Evolutionary conservation across 2,888 invertebrate species (phyloP).

Genomic region (Zygothrica quintamaculata): DNA sequence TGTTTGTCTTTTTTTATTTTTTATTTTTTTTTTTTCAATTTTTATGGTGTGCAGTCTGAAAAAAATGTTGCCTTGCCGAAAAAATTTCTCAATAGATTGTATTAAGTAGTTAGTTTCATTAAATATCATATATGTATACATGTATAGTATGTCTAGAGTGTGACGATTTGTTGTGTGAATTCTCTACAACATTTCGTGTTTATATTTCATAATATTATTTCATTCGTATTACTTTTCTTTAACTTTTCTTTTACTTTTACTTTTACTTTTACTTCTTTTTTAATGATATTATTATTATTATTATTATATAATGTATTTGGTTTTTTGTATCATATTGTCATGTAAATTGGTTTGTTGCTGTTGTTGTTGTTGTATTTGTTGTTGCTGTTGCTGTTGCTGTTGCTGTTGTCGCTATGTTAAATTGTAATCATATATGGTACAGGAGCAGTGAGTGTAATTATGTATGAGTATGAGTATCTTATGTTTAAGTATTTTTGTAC

Average conservation of each 20-base stretch:
- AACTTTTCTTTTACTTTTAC: slow-evolving; percentile 11
- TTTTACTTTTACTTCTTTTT: not conserved
- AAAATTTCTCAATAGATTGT: slow-evolving; percentile 45
- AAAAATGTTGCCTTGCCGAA: slow-evolving; percentile 61
- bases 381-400: slow-evolving; percentile 49
- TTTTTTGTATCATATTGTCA: slow-evolving; percentile 72
- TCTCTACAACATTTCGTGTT: slow-evolving; percentile 2
- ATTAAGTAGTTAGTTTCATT: slow-evolving; percentile 26
- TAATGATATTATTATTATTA: slow-evolving; percentile 9
- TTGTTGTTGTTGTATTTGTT: slow-evolving; percentile 34
- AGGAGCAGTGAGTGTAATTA: slow-evolving; percentile 45
- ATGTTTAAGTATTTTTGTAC: slow-evolving; percentile 10
- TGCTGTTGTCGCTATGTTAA: slow-evolving; percentile 61
- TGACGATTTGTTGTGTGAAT: not conserved
- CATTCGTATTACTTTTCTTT: slow-evolving; percentile 5
- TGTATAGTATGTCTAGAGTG: slow-evolving; percentile 6
- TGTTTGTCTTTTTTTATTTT: not conserved
- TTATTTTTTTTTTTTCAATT: no score
- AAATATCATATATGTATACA: slow-evolving; percentile 6
- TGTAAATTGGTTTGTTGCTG: slow-evolving; percentile 62
- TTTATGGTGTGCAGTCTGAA: slow-evolving; percentile 73
- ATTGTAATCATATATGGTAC: slow-evolving; percentile 60
- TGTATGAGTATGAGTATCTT: slow-evolving; percentile 12
- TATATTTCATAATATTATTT: slow-evolving; percentile 1
- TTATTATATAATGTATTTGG: slow-evolving; percentile 43